Evolutionary conservation across 2,113 vertebrate genomes (phyloP), one percentile per base, ranked within the genome.

Genomic region (Gavia stellata): DNA sequence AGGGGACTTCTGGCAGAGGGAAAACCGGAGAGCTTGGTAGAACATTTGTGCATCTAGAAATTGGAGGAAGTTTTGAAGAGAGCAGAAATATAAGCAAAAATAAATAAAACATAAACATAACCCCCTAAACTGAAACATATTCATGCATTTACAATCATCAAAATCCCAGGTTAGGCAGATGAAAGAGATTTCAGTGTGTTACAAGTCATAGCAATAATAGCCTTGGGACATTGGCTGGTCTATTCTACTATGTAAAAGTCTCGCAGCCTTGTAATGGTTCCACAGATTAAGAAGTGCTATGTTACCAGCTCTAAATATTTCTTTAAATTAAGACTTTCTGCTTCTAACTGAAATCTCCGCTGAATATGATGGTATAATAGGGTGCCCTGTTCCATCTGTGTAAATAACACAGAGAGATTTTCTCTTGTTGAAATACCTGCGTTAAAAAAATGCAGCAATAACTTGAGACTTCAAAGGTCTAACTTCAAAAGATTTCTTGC

Each of bases 401-500:
- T 97, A 98, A 98, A 97, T 97, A 96, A 97, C 84, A 92, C 86
- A 90, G 92, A 77, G 96, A 96, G 92, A 96, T 93, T 96, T 97
- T 97, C 88, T 94, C 92, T 91, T 96, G 94, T 81, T 97, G 97
- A 98, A 98, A 98, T 98, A 98, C 98, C 97, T 98, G 98, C 2
- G 86, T 97, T 94, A 87, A 59, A 93, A 84, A 96, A 82, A 95
- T 8, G 86, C 96, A 96, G 98, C 97, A 98, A 98, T 98, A 98
- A 98, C 97, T 98, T 96, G 87, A 96, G 96, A 98, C 98, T 98
- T 98, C 98, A 98, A 98, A 98, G 98, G 98, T 98, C 98, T 97
- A 79, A 98, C 98, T 98, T 98, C 98, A 98, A 98, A 98, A 98
- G 98, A 95, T 97, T 97, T 97, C 96, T 98, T 98, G 97, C 96